phyloP scores from a whole-genome alignment of 2,888 invertebrate species.

The Eristalis arbustorum region DNA sequence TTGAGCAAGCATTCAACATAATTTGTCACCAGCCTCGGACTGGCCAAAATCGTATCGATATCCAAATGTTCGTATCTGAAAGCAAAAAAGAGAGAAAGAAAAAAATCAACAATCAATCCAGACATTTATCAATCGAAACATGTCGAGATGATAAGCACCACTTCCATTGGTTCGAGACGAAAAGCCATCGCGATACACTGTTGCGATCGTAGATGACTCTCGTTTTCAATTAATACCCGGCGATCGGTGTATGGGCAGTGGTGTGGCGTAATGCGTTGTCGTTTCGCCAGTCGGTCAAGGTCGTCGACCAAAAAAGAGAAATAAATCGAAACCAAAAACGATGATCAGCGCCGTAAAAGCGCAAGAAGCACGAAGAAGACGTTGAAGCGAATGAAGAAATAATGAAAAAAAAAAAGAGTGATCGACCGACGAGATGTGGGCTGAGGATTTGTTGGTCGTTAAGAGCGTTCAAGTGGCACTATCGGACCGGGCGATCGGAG shows the following conservation, averaged over 20 bases:
- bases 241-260: conserved; percentile 28
- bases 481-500: background rate
- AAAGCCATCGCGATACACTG: conserved; percentile 5
- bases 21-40: conserved; percentile 85
- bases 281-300: conserved; percentile 66
- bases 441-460: conserved; percentile 17
- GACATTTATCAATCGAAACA: background rate
- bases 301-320: conserved; percentile 31
- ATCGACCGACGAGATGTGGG: conserved; percentile 14
- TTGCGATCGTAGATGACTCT: conserved; percentile 33
- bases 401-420: background rate
- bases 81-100: conserved; percentile 24
- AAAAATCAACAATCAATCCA: conserved; percentile 12
- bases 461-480: conserved; percentile 19
- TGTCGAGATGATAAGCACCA: conserved; percentile 3
- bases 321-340: conserved; percentile 1
- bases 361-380: background rate
- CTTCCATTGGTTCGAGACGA: conserved; percentile 8
- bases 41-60: conserved; percentile 85
- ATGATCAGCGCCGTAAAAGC: background rate
- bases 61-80: conserved; percentile 86
- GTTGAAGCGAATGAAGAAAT: conserved; percentile 1
- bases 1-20: conserved; percentile 87
- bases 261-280: conserved; percentile 30
- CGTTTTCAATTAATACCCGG: conserved; percentile 37